Evolutionary conservation across 2,888 invertebrate species (phyloP).

Genomic region (Pediacus dermestoides): DNA sequence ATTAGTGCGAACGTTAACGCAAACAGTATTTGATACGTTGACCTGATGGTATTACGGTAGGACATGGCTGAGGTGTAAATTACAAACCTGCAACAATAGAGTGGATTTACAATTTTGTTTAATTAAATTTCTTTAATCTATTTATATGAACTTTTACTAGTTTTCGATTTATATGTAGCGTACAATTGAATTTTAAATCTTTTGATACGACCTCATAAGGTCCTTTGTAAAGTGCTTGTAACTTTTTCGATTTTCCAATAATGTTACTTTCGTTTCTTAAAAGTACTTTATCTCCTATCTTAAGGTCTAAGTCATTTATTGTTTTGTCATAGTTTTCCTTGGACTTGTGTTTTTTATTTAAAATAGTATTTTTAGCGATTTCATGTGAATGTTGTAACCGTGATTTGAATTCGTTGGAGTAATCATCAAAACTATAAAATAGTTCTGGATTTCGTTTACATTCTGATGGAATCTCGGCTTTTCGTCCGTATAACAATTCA

Average conservation of each 20-base stretch:
- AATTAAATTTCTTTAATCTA: not conserved
- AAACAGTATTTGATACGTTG: too few species aligned
- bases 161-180: not conserved
- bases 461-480: conserved; percentile 33
- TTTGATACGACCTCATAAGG: not conserved
- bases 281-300: not conserved
- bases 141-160: not conserved
- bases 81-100: too few species aligned
- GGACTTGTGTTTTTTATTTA: conserved; percentile 19
- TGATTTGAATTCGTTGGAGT: conserved; percentile 25
- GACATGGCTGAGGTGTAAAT: too few species aligned
- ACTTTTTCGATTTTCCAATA: not conserved
- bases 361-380: conserved; percentile 27
- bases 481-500: conserved; percentile 40
- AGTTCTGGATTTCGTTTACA: conserved; percentile 20
- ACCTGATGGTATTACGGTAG: too few species aligned
- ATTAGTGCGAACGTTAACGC: too few species aligned
- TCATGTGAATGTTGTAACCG: conserved; percentile 25
- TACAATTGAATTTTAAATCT: not conserved
- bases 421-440: conserved; percentile 26
- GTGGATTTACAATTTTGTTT: too few species aligned
- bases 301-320: conserved; percentile 1
- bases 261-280: not conserved
- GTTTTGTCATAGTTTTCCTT: conserved; percentile 28
- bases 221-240: not conserved